phyloP scores from a whole-genome alignment of 1,140 invertebrate genomes.

The Atta colombica region DNA sequence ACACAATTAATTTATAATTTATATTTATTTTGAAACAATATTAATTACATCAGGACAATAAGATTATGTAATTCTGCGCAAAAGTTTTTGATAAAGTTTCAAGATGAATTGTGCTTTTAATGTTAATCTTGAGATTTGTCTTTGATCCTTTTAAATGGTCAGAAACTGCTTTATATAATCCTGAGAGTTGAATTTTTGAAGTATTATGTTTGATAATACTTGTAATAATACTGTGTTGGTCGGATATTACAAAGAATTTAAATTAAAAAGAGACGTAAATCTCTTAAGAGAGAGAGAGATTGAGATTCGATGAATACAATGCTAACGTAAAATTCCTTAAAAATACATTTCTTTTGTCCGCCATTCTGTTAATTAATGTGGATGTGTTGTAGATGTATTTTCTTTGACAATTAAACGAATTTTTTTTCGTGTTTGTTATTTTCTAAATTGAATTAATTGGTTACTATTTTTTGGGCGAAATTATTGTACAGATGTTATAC shows the following conservation, averaged over 20 bases:
- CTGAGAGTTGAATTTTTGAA: slow-evolving; percentile 30
- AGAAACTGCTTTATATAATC: not conserved
- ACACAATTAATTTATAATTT: slow-evolving; percentile 11
- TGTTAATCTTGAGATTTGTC: not conserved
- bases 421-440: not conserved
- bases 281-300: not conserved
- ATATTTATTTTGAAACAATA: not conserved
- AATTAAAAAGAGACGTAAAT: slow-evolving; percentile 1
- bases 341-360: not conserved
- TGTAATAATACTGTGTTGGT: not conserved
- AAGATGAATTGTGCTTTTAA: slow-evolving; percentile 6
- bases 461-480: not conserved
- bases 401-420: not conserved
- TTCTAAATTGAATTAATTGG: not conserved
- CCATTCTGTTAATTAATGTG: not conserved
- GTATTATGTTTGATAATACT: slow-evolving; percentile 12
- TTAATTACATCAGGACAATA: not conserved
- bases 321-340: not conserved
- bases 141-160: not conserved
- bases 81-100: not conserved
- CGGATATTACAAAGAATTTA: slow-evolving; percentile 3
- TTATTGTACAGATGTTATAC: not conserved
- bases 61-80: not conserved
- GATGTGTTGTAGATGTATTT: not conserved
- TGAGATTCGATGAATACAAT: not conserved